Evolutionary conservation across 2,888 invertebrate genomes (phyloP).

Genomic region (Drosophila testacea): DNA sequence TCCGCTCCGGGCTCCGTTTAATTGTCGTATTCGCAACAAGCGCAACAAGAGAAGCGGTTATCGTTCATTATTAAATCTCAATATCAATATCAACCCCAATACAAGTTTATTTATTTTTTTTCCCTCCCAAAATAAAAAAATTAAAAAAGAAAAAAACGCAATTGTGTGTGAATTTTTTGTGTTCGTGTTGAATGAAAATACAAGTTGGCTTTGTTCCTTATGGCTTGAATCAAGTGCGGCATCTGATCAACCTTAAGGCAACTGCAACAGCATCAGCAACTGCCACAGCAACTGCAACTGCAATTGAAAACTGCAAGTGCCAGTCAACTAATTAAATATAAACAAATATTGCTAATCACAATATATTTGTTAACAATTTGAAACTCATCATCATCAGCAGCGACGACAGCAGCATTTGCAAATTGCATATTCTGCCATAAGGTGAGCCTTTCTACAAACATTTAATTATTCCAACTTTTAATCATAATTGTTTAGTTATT

Average conservation of each 20-base stretch:
- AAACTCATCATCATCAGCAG: background rate
- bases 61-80: background rate
- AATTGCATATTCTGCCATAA: constrained; percentile 6
- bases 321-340: constrained; percentile 16
- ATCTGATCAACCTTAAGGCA: constrained; percentile 18
- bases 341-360: constrained; percentile 4
- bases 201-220: constrained; percentile 10
- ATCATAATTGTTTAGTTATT: background rate
- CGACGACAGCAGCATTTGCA: constrained; percentile 7
- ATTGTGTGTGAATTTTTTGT: constrained; percentile 55
- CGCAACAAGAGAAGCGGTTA: constrained; percentile 40
- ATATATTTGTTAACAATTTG: constrained; percentile 6
- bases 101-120: constrained; percentile 19
- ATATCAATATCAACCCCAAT: constrained; percentile 1
- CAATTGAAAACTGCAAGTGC: constrained; percentile 4
- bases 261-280: constrained; percentile 4
- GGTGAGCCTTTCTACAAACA: constrained; percentile 23
- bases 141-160: constrained; percentile 22
- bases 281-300: constrained; percentile 9
- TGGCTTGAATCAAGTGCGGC: constrained; percentile 31
- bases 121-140: background rate
- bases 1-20: constrained; percentile 48
- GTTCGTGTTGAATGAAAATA: constrained; percentile 28
- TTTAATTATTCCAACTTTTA: background rate
- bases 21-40: constrained; percentile 31